Base-by-base conservation (phyloP, 53 echinoderm and acorn worm genomes). In the Paracentrotus lividus region DNA sequence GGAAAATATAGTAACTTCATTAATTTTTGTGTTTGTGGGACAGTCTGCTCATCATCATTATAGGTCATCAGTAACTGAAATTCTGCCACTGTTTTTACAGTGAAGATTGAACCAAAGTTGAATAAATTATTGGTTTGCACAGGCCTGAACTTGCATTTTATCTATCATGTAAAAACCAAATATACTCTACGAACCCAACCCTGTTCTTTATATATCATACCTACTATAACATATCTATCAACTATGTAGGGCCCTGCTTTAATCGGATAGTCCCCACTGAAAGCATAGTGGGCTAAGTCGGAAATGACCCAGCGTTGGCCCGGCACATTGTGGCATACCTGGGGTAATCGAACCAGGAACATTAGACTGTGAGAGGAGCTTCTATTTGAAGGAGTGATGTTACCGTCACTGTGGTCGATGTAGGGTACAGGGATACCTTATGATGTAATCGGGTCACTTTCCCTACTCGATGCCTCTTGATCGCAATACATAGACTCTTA, bases 301-400 rank as follows among this genome's bases (percentile, higher is more conserved):
- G 89, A 89, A 89, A 65, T 89, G 89, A 89, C 89, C 89, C 65
- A 33, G 44, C 61, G 15, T 64, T 89, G 89, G 66, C 57, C 55
- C 16, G 87, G 40, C 65, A 65, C 65, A 89, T 89, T 18, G 65
- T 43, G 10, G 65, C 89, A 89, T 89, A 65, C 89, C 66, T 89
- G 89, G 44, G 0, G 89, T 36, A 89, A 86, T 55, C 86, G 36
- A 86, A 34, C 86, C 86, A 36, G 54, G 54, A 23, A 86, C 56
- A 49, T 86, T 55, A 38, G 86, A 86, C 54, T 56, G 15, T 55
- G 33, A 4, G 86, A 86, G 44, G 27, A 27, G 81, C 8, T 81
- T 47, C 36, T 81, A 34, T 15, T 9, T n/a, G 81, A 47, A 81
- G 81, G 47, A 47, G 42, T 72, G 36, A 72, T 72, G 40, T 40